phyloP scores from a whole-genome alignment of 2,888 invertebrate species.

The Diachrysia chrysitis region DNA sequence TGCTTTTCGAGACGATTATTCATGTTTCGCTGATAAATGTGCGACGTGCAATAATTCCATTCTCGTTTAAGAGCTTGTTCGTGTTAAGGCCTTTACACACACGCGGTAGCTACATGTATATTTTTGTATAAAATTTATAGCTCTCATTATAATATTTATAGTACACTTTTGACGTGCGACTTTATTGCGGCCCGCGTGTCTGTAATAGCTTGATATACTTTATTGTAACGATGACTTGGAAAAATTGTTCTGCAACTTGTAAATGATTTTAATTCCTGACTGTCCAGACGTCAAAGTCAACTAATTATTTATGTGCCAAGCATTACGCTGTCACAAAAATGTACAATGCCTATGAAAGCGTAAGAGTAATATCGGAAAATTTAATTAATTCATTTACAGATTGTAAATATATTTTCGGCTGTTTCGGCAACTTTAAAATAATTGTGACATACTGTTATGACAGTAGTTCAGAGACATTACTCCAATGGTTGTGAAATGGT shows the following conservation, averaged over 20 bases:
- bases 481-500: conserved; percentile 77
- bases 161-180: conserved; percentile 66
- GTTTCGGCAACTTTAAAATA: conserved; percentile 53
- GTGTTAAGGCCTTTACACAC: conserved; percentile 74
- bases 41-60: conserved; percentile 85
- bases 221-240: conserved; percentile 55
- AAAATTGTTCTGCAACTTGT: conserved; percentile 56
- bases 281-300: conserved; percentile 18
- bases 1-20: conserved; percentile 83
- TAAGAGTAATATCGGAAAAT: conserved; percentile 32
- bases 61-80: conserved; percentile 82
- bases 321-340: conserved; percentile 42
- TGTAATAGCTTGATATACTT: conserved; percentile 64
- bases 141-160: conserved; percentile 75
- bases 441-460: conserved; percentile 64
- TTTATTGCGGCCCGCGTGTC: conserved; percentile 63
- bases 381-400: conserved; percentile 57
- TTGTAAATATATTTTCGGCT: conserved; percentile 49
- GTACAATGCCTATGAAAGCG: conserved; percentile 46
- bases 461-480: conserved; percentile 64
- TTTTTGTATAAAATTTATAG: conserved; percentile 75
- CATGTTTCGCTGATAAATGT: conserved; percentile 84
- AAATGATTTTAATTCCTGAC: conserved; percentile 57
- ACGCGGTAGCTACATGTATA: conserved; percentile 68
- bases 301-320: conserved; percentile 46